Conservation (phyloP, 1,140 invertebrate genomes). For the Coenobita brevimanus region DNA sequence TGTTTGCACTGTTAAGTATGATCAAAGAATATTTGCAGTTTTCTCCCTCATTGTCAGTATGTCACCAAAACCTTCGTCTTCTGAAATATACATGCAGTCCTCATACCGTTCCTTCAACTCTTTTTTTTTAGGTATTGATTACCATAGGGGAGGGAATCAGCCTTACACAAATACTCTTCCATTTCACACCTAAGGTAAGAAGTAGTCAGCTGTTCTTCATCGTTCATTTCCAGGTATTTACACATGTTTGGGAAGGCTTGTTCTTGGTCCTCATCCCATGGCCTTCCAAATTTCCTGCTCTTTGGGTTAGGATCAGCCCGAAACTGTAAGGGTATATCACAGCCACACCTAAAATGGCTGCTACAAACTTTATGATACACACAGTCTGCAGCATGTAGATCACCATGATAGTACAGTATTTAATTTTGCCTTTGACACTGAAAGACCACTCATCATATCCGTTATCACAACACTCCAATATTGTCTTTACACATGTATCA, state of each 20-base stretch:
- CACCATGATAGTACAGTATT: constrained; percentile 18
- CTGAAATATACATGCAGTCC: background rate
- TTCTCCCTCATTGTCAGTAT: background rate
- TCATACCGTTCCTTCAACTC: background rate
- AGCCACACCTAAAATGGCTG: background rate
- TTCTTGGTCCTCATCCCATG: constrained; percentile 28
- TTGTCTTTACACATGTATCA: background rate
- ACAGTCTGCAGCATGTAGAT: constrained; percentile 24
- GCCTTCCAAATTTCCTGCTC: constrained; percentile 25
- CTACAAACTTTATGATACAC: constrained; percentile 5
- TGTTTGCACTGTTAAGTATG: background rate
- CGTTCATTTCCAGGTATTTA: constrained; percentile 44
- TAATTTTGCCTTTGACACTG: constrained; percentile 16
- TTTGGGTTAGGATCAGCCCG: too few species aligned
- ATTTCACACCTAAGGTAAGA: constrained; percentile 19
- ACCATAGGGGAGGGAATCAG: background rate
- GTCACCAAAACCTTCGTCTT: background rate
- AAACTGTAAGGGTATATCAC: constrained; percentile 8
- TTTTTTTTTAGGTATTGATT: background rate
- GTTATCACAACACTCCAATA: constrained; percentile 20
- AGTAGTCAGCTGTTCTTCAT: constrained; percentile 44
- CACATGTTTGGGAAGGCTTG: constrained; percentile 50
- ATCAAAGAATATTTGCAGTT: background rate
- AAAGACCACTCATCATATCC: constrained; percentile 16
- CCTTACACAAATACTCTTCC: background rate